phyloP scores from a whole-genome alignment of 2,797 vertebrate genomes.

The Diglossa cyanea region DNA sequence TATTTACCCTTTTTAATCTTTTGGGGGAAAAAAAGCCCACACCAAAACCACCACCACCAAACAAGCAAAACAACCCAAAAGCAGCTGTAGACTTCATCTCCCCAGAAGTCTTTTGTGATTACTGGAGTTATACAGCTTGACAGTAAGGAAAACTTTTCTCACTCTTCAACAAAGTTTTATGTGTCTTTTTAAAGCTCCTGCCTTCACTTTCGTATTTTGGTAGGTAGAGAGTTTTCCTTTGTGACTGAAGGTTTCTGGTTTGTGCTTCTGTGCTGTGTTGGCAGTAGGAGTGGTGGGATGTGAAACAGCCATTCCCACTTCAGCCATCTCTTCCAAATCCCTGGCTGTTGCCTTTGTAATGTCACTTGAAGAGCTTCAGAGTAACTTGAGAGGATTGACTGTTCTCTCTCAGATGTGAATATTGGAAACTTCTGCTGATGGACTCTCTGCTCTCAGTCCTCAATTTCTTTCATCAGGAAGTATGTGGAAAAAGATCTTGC shows the following conservation, averaged over 20 bases:
- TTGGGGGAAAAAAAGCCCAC: not conserved
- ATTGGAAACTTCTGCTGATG: not conserved
- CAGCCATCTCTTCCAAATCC: not conserved
- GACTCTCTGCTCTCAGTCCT: not conserved
- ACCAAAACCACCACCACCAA: not conserved
- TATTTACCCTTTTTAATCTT: not conserved
- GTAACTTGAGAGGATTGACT: not conserved
- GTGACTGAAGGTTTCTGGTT: not conserved
- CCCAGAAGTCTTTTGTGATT: not conserved
- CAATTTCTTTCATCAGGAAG: not conserved
- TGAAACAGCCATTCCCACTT: not conserved
- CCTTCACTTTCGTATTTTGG: not conserved
- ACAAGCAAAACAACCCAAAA: not conserved
- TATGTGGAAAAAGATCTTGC: not conserved
- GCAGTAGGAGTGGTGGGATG: not conserved
- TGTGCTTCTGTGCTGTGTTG: not conserved
- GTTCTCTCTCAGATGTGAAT: not conserved
- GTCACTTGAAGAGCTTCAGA: constrained; percentile 16
- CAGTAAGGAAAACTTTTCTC: not conserved
- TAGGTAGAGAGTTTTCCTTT: not conserved
- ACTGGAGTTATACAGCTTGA: not conserved
- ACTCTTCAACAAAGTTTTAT: not conserved
- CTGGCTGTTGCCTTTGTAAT: not conserved
- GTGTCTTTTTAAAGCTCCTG: not conserved
- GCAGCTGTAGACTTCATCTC: not conserved